Conservation (phyloP, 2,888 invertebrate species). For the Callosobruchus maculatus region DNA sequence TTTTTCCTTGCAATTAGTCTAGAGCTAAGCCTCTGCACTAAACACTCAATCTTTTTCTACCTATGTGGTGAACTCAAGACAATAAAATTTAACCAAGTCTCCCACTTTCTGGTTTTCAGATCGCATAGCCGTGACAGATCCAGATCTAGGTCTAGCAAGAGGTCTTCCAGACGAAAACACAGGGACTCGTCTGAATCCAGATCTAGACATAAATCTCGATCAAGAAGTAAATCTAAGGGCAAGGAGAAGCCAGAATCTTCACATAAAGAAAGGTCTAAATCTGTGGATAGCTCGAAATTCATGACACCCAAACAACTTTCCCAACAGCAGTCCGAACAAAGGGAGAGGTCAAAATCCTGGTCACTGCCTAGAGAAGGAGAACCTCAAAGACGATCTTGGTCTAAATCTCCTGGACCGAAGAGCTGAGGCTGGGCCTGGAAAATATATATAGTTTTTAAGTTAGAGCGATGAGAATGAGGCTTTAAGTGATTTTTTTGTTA, state of each 20-base stretch:
- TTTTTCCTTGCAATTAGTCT: too few species aligned
- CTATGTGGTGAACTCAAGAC: too few species aligned
- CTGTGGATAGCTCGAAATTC: slow-evolving; percentile 43
- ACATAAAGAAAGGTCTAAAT: slow-evolving; percentile 25
- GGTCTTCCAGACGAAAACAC: slow-evolving; percentile 26
- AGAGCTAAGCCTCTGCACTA: too few species aligned
- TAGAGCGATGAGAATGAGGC: neutral
- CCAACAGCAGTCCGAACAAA: slow-evolving; percentile 23
- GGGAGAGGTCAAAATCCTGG: slow-evolving; percentile 56
- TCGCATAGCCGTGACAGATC: slow-evolving; percentile 27
- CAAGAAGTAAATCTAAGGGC: slow-evolving; percentile 9
- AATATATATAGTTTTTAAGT: neutral
- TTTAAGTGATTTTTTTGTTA: too few species aligned
- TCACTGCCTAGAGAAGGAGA: slow-evolving; percentile 55
- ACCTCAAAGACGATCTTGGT: slow-evolving; percentile 49
- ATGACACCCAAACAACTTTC: slow-evolving; percentile 40
- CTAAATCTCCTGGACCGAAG: slow-evolving; percentile 48
- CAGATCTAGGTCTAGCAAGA: slow-evolving; percentile 35
- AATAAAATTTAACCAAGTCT: too few species aligned
- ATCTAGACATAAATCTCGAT: slow-evolving; percentile 20
- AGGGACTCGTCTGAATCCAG: slow-evolving; percentile 17
- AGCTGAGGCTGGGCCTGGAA: neutral
- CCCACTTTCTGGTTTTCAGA: neutral
- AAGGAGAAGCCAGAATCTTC: slow-evolving; percentile 14
- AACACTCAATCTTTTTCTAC: too few species aligned